These are phyloP conservation scores for Eumaeus atala DNA, from an alignment of 1,140 invertebrate genomes.

Conservation along the genomic window DNA sequence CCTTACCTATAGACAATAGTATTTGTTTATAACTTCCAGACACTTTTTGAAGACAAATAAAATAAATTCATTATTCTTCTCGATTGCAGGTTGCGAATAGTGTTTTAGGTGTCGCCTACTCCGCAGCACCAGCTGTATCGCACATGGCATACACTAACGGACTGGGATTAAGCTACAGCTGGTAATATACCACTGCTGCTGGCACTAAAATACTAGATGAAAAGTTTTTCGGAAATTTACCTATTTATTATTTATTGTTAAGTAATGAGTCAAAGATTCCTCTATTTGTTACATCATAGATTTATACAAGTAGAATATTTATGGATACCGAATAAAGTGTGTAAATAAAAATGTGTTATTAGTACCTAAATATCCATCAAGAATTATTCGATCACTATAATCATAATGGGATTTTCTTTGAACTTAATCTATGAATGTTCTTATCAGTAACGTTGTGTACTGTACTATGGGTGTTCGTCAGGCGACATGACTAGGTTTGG, in stretches of 20 bases:
- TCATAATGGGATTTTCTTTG: no score
- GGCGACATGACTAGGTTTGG: no score
- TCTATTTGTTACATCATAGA: slow-evolving; percentile 61
- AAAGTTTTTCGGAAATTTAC: no score
- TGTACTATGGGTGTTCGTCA: no score
- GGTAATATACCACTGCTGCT: slow-evolving; percentile 43
- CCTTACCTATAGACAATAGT: no score
- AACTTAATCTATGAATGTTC: no score
- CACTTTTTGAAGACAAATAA: no score
- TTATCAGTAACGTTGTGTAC: no score
- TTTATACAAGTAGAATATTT: slow-evolving; percentile 31
- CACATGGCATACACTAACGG: slow-evolving; percentile 79
- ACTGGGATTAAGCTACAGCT: slow-evolving; percentile 75
- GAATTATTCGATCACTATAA: no score
- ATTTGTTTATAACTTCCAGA: no score
- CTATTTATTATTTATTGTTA: no score
- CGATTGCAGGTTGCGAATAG: slow-evolving; percentile 54
- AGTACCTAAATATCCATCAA: neutral
- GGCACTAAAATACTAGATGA: no score
- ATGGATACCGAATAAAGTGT: neutral
- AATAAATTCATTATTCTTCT: slow-evolving; percentile 3
- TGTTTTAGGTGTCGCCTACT: slow-evolving; percentile 76
- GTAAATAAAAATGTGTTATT: neutral
- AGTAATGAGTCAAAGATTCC: slow-evolving; percentile 44
- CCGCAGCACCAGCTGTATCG: slow-evolving; percentile 79